Base-by-base conservation (phyloP, 2,797 vertebrate species). In the Pteronotus mesoamericanus region DNA sequence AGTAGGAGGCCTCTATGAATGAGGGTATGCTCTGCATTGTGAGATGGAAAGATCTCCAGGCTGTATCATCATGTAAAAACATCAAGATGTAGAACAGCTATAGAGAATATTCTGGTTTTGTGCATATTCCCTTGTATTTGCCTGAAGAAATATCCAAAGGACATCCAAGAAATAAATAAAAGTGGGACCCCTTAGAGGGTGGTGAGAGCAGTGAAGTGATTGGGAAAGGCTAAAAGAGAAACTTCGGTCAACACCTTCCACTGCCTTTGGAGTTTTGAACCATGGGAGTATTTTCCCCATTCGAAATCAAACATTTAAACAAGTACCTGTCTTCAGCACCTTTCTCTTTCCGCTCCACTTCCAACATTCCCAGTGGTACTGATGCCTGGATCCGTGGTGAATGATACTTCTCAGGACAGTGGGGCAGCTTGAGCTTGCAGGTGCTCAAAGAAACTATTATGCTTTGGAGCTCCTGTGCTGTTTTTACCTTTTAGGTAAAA, bases 291-390 rank as follows among this genome's bases (percentile, higher is more conserved):
- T 24, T 64, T 75, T 37, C 15, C 9, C 18, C 34, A 7, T 37
- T 78, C 19, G 42, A 14, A 66, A 16, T 42, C 39, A 14, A 18
- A 24, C 34, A 11, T 57, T 32, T 10, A 26, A 4, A n/a, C 6
- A 12, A 51, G 44, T 51, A n/a, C 19, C 15, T 14, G n/a, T 78
- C 66, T 48, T 89, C 26, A 10, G 22, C 42, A 7, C 12, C 34
- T 6, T 37, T 0, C 2, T 34, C 24, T 51, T 15, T 51, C 69
- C 14, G 29, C 34, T 66, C 46, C 11, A 22, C 42, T 8, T 48
- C 3, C 0, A 0, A 26, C 18, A 2, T 9, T 48, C 9, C 8
- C 10, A 1, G 39, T 3, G n/a, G 12, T 22, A 26, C 12, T 18
- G 0, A 53, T 44, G 39, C 77, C n/a, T 9, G 14, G 22, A 9